Percentiles rank a stretch among this genome's conserved stretches.
Evolutionary conservation across 2,888 invertebrate species (phyloP).

Genomic region (Acanthopleura granulata): DNA sequence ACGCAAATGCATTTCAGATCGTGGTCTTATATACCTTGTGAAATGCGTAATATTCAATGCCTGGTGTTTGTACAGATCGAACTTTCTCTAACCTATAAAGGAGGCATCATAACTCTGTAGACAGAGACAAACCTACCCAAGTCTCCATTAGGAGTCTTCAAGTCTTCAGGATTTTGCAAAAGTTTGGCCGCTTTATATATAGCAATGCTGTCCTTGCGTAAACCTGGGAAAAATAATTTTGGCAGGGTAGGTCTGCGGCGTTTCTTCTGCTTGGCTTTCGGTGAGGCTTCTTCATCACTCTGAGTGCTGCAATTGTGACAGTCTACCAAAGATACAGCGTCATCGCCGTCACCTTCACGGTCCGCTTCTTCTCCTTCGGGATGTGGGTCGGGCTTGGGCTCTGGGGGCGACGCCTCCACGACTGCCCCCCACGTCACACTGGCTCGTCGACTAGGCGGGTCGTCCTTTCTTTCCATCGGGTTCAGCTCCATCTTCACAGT

Average conservation of each 20-base stretch:
- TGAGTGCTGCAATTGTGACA: not conserved
- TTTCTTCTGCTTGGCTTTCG: not conserved
- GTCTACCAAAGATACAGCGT: not conserved
- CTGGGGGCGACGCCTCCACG: too few relatives aligned
- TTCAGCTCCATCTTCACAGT: not conserved
- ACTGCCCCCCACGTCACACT: constrained; percentile 2
- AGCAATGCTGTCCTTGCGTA: constrained; percentile 15
- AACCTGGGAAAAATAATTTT: not conserved
- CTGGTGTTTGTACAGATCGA: too few relatives aligned
- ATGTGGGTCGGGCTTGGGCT: too few relatives aligned
- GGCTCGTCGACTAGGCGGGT: constrained; percentile 2
- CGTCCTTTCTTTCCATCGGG: not conserved
- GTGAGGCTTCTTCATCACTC: constrained; percentile 14
- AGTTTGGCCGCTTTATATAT: constrained; percentile 11
- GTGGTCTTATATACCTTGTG: too few relatives aligned
- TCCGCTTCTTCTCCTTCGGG: not conserved
- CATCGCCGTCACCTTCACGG: not conserved
- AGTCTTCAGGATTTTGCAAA: not conserved
- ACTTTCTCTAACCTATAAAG: too few relatives aligned
- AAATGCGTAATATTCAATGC: too few relatives aligned
- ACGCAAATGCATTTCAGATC: too few relatives aligned
- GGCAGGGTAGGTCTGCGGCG: not conserved
- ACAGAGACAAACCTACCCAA: not conserved
- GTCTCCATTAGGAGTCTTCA: constrained; percentile 13
- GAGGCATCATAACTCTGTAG: too few relatives aligned